Base-by-base conservation (phyloP, 1,140 invertebrate genomes). In the Nasonia longicornis region DNA sequence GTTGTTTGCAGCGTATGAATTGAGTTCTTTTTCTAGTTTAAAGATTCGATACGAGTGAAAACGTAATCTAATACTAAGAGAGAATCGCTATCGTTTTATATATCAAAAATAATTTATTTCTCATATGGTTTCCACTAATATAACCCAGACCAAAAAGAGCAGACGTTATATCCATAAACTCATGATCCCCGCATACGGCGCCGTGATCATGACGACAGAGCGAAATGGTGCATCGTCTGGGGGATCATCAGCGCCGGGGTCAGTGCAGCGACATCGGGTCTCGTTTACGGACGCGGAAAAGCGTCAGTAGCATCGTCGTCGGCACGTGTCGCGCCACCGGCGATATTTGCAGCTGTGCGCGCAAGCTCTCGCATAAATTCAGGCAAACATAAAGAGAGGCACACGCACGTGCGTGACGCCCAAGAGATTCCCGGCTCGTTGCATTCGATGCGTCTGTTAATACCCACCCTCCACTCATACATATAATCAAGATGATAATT, bases 341-440 rank as follows among this genome's bases (percentile, higher is more conserved):
- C 63, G 48, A 76, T 76, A 76, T 76, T 76, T 66, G 58, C 58
- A 22, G 58, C 58, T 66, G 74, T 63, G 38, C 16, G 38, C 16
- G 58, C 12, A 26, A 14, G 22, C 16, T 3, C 10, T 14, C 35
- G 22, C 74, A 66, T 76, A 66, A 76, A 63, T 16, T 35, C 63
- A 22, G 20, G 26, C 22, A 38, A 29, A 71, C 67, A 67, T 45
- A 20, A 20, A 70, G 29, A 31, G 64, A n/a, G 4, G 64, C 64
- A 16, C 22, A 16, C 64, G 3, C 10, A 31, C 64, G 64, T 67
- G 63, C 26, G 20, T 12, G 64, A 29, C 16, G 16, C n/a, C 16
- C 14, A 14, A 20, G 48, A 20, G 12, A 52, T 20, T 52, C 14
- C 31, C 31, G 31, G 48, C 14, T 52, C 14, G 16, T 52, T 52